Evolutionary conservation across 2,888 invertebrate genomes (phyloP), one percentile per base, ranked within the genome.

Genomic region (Agonopterix heracliana): DNA sequence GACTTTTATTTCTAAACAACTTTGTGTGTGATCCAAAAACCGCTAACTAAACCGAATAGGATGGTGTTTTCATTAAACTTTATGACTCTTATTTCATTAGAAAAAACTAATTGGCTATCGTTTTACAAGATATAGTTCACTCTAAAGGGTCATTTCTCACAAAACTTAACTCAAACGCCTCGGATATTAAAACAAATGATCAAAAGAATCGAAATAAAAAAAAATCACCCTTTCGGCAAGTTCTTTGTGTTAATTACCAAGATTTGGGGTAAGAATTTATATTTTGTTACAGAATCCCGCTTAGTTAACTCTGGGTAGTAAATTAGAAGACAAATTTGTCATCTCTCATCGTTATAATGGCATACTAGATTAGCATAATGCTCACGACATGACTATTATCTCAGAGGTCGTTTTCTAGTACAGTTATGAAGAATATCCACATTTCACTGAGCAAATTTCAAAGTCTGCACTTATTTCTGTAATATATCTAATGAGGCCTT

Each of bases 231-330:
- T 85, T 85, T 86, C 86, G 86, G 86, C 84, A 70, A 79, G 72
- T 71, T 71, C 78, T 81, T 85, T 82, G 82, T 75, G 81, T 79
- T 87, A 84, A 87, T 86, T 86, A 83, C 74, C 57, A 59, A 52
- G 26, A 26, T 26, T 26, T 26, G 5, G 26, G 26, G 26, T 26
- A 26, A 26, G 26, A 26, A 26, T 5, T 26, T 26, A 5, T 26
- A 26, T 26, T 26, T 26, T 26, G 26, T 26, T 26, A 26, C 26
- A 26, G 26, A 7, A 26, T 1, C 26, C 26, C 26, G 7, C 26
- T 26, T 26, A 26, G 26, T 26, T 5, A 38, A 9, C 38, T n/a
- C 36, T 38, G 38, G 26, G 26, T 26, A 26, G 26, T 3, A 26
- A 26, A 26, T 1, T 26, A 26, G 26, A 7, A 26, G 26, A 7